A percentile compares a stretch with the other conserved stretches of the same genome.
These are phyloP conservation scores for Typhlichthys eigenmanni DNA, from an alignment of 2,797 vertebrate genomes.

Conservation along the genomic window DNA sequence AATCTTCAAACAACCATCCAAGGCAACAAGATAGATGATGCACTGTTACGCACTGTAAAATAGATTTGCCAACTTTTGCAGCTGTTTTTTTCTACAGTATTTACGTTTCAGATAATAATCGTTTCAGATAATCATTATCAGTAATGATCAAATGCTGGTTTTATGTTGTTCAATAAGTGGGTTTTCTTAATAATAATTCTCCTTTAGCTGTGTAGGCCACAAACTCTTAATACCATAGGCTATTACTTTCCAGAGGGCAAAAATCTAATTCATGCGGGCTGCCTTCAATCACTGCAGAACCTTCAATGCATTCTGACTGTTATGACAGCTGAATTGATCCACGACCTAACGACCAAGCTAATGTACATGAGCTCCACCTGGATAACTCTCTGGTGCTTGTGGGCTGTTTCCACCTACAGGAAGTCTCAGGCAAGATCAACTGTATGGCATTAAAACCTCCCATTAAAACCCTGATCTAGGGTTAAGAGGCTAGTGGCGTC, in stretches of 20 bases:
- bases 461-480: slow-evolving; percentile 20
- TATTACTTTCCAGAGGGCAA: slow-evolving; percentile 1
- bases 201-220: not conserved
- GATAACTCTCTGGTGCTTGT: slow-evolving; percentile 28
- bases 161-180: too few relatives aligned
- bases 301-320: slow-evolving; percentile 11
- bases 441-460: slow-evolving; percentile 32
- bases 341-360: slow-evolving; percentile 30
- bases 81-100: not conserved
- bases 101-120: too few relatives aligned
- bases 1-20: slow-evolving; percentile 38
- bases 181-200: too few relatives aligned
- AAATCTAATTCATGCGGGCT: slow-evolving; percentile 14
- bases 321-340: slow-evolving; percentile 8
- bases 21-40: not conserved
- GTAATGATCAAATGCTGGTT: too few relatives aligned
- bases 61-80: slow-evolving; percentile 1
- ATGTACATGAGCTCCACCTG: slow-evolving; percentile 39
- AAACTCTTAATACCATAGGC: not conserved
- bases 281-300: slow-evolving; percentile 11
- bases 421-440: slow-evolving; percentile 36
- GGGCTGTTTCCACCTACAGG: slow-evolving; percentile 25
- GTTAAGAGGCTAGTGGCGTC: slow-evolving; percentile 53
- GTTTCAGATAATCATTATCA: too few relatives aligned
- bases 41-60: slow-evolving; percentile 18